Percentiles rank a stretch among this genome's conserved stretches.
These are phyloP conservation scores for Microtus pennsylvanicus DNA, from an alignment of 2,113 vertebrate genomes.

Conservation along the genomic window DNA sequence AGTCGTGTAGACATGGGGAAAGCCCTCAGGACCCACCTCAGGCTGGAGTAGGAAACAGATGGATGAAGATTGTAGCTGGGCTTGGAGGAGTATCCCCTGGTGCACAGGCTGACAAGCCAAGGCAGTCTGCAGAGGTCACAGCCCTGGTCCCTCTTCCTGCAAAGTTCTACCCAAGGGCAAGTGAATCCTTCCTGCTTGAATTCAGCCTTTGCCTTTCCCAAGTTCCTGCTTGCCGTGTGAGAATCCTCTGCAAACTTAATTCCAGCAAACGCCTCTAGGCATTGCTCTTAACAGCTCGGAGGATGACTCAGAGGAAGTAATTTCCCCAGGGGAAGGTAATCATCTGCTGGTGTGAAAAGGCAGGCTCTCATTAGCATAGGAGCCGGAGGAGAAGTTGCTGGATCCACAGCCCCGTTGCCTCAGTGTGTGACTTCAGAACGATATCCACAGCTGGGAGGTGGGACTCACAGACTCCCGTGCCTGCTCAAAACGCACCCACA, in stretches of 20 bases:
- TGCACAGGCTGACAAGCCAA: background rate
- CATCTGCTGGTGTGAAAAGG: constrained; percentile 58
- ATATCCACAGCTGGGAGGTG: constrained; percentile 64
- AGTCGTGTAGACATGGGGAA: background rate
- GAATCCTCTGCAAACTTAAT: constrained; percentile 67
- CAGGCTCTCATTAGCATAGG: constrained; percentile 63
- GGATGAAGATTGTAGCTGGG: background rate
- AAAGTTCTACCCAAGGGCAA: background rate
- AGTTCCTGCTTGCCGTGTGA: constrained; percentile 46
- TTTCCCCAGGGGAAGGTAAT: constrained; percentile 68
- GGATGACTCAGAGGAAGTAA: constrained; percentile 77
- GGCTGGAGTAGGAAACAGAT: background rate
- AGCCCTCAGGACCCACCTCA: background rate
- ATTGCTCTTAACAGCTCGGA: constrained; percentile 41
- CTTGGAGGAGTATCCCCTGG: background rate
- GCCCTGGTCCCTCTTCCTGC: background rate
- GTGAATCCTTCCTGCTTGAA: background rate
- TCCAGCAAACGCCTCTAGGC: constrained; percentile 51
- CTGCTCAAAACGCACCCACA: background rate
- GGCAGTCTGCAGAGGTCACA: background rate
- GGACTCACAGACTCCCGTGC: background rate
- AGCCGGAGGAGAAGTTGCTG: constrained; percentile 49
- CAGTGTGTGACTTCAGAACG: constrained; percentile 38
- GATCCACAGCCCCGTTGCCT: background rate
- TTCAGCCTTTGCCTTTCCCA: background rate